Percentiles rank a stretch among this genome's conserved stretches.
Conservation (phyloP, 37 sponge, comb jelly and placozoan species). For the Amphimedon queenslandica region DNA sequence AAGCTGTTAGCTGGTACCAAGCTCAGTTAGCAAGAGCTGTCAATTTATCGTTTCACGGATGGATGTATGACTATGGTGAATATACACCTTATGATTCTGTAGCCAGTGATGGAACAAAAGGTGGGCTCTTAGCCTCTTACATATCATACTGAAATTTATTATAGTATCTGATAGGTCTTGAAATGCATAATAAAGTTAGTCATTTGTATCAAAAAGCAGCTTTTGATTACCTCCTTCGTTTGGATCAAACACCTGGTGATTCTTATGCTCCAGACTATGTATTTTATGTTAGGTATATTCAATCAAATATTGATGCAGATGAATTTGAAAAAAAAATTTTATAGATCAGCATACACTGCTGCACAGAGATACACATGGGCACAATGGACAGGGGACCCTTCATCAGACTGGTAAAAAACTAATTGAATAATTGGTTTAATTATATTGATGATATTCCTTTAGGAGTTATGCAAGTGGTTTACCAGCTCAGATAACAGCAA, state of each 20-base stretch:
- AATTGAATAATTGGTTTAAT: not conserved
- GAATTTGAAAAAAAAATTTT: not conserved
- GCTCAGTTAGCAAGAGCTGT: conserved; percentile 46
- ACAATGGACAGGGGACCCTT: conserved; percentile 66
- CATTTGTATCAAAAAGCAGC: conserved; percentile 56
- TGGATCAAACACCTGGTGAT: conserved; percentile 25
- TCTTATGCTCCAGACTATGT: conserved; percentile 55
- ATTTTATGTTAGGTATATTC: conserved; percentile 40
- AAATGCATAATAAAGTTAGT: conserved; percentile 50
- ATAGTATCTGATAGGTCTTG: conserved; percentile 16
- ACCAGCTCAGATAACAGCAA: conserved; percentile 52
- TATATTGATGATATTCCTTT: not conserved
- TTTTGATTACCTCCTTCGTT: conserved; percentile 35
- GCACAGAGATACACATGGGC: conserved; percentile 61
- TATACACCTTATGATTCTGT: conserved; percentile 38
- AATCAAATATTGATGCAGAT: not conserved
- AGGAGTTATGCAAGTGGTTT: conserved; percentile 61
- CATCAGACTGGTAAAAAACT: conserved; percentile 43
- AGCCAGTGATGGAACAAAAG: conserved; percentile 37
- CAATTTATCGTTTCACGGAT: conserved; percentile 37
- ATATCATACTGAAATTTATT: not conserved
- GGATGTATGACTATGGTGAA: conserved; percentile 75
- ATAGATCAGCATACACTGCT: conserved; percentile 45
- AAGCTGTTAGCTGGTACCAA: conserved; percentile 56
- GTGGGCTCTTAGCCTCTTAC: conserved; percentile 6